These are phyloP conservation scores for Zoanthus sociatus DNA, from an alignment of 92 coral and sea anemone genomes.

Conservation along the genomic window DNA sequence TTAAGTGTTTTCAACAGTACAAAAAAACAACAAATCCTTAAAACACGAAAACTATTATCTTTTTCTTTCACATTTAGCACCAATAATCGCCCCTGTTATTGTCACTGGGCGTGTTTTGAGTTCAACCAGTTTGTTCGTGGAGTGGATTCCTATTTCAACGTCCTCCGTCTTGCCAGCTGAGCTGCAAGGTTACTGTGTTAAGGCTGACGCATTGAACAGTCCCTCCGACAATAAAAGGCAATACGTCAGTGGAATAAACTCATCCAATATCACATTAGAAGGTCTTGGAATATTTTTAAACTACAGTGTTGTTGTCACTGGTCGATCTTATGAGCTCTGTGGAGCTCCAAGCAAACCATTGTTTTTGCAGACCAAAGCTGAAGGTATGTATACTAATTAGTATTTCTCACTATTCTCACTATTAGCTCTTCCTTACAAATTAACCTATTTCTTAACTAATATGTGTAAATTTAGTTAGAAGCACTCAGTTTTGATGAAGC, in stretches of 20 bases:
- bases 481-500: too few relatives aligned
- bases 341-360: conserved; percentile 2
- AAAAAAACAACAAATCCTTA: too few relatives aligned
- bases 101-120: neutral
- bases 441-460: too few relatives aligned
- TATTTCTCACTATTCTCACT: too few relatives aligned
- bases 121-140: conserved; percentile 5
- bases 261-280: neutral
- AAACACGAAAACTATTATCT: neutral
- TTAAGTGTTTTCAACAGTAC: too few relatives aligned
- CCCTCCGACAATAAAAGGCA: neutral
- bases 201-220: neutral
- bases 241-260: neutral
- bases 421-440: too few relatives aligned
- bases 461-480: too few relatives aligned
- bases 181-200: conserved; percentile 22
- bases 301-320: conserved; percentile 33
- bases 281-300: conserved; percentile 13
- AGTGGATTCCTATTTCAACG: conserved; percentile 12
- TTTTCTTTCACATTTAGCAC: neutral
- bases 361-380: conserved; percentile 13
- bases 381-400: conserved; percentile 9
- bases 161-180: conserved; percentile 6
- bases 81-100: neutral
- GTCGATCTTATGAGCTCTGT: neutral